Conservation (phyloP, 2,888 invertebrate genomes). For the Stomorhina lunata region DNA sequence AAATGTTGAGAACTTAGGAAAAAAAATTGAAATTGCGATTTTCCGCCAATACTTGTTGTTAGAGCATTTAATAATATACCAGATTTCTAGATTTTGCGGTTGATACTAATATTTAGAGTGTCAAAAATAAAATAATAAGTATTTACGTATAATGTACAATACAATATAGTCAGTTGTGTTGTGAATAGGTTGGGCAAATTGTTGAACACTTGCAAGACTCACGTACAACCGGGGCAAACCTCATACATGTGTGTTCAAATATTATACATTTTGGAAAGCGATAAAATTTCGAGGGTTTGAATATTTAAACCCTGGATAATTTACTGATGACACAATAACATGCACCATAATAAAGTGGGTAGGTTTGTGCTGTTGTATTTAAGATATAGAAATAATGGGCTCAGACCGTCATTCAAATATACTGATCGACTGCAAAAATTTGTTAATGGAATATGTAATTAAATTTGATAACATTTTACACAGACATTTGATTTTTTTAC, state of each 20-base stretch:
- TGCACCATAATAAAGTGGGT: too few relatives aligned
- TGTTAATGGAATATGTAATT: too few relatives aligned
- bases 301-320: background rate
- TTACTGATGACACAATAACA: conserved; percentile 44
- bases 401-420: too few relatives aligned
- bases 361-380: too few relatives aligned
- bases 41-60: conserved; percentile 18
- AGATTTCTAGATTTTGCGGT: conserved; percentile 13
- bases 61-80: conserved; percentile 1
- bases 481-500: too few relatives aligned
- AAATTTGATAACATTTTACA: too few relatives aligned
- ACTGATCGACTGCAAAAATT: too few relatives aligned
- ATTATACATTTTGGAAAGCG: background rate
- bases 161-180: too few relatives aligned
- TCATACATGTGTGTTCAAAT: conserved; percentile 7
- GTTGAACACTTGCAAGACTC: background rate
- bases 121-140: conserved; percentile 40
- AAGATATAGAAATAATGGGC: too few relatives aligned
- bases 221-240: conserved; percentile 26
- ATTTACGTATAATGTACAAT: background rate
- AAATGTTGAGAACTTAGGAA: too few relatives aligned
- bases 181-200: too few relatives aligned
- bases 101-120: conserved; percentile 55
- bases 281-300: background rate
- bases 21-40: conserved; percentile 5